Evolutionary conservation across 2,888 invertebrate genomes (phyloP).

Genomic region (Acrocera orbiculus): DNA sequence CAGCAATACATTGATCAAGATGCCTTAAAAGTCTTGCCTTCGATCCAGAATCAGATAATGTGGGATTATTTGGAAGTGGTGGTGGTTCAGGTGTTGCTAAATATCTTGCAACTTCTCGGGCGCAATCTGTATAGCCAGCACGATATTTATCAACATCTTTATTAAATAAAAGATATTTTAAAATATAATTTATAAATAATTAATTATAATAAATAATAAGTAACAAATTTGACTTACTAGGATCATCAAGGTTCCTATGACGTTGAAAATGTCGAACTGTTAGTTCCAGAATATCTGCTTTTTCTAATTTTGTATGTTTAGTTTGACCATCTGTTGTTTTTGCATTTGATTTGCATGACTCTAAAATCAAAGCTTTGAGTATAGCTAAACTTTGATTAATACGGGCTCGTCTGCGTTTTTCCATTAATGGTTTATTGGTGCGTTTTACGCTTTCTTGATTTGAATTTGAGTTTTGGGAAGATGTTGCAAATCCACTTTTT

Average conservation of each 20-base stretch:
- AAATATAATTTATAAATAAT: neutral
- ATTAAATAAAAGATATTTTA: neutral
- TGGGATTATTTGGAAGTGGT: constrained; percentile 29
- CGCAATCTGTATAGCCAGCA: constrained; percentile 47
- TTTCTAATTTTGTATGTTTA: constrained; percentile 67
- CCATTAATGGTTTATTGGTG: constrained; percentile 64
- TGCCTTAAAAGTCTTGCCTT: constrained; percentile 40
- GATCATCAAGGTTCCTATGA: constrained; percentile 47
- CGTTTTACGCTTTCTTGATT: constrained; percentile 33
- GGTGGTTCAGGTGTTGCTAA: constrained; percentile 30
- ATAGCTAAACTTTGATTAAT: constrained; percentile 59
- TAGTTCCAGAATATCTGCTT: constrained; percentile 62
- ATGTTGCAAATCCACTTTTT: constrained; percentile 24
- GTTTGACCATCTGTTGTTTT: constrained; percentile 36
- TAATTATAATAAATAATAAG: neutral
- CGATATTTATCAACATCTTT: constrained; percentile 28
- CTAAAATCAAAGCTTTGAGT: constrained; percentile 51
- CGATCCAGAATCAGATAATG: constrained; percentile 36
- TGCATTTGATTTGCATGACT: constrained; percentile 40
- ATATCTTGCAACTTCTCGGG: constrained; percentile 36
- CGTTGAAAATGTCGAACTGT: constrained; percentile 66
- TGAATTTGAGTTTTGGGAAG: constrained; percentile 27
- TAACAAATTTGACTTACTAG: constrained; percentile 21
- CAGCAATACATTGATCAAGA: constrained; percentile 40
- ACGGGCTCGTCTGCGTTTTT: constrained; percentile 52